phyloP scores from a whole-genome alignment of 2,797 vertebrate genomes.

The Triplophysa yarkandensis region DNA sequence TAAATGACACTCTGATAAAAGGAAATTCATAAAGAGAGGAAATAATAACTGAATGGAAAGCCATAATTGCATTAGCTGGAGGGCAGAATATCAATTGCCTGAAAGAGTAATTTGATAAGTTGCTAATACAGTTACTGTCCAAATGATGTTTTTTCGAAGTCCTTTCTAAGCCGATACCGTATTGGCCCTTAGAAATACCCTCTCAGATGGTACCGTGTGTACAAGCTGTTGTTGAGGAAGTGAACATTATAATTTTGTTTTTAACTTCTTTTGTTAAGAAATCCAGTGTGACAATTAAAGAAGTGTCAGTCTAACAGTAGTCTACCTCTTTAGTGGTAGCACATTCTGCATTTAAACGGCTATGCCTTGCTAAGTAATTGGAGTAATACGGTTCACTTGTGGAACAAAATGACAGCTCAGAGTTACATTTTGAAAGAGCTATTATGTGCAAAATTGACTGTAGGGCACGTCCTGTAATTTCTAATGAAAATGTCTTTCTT shows the following conservation, averaged over 20 bases:
- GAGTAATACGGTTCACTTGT: slow-evolving; percentile 3
- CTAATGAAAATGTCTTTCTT: slow-evolving; percentile 14
- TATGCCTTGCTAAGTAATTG: slow-evolving; percentile 19
- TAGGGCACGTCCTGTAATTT: slow-evolving; percentile 5
- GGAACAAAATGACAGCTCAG: slow-evolving; percentile 18
- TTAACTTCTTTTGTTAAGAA: background rate
- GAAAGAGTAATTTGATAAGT: slow-evolving; percentile 73
- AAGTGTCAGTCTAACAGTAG: background rate
- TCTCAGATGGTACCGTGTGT: background rate
- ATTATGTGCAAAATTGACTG: background rate
- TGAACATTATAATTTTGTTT: background rate
- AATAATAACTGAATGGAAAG: slow-evolving; percentile 64
- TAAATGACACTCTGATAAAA: slow-evolving; percentile 59
- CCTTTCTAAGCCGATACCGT: slow-evolving; percentile 52
- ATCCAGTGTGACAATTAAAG: background rate
- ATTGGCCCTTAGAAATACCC: slow-evolving; percentile 25
- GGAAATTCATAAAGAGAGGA: slow-evolving; percentile 59
- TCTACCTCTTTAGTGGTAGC: background rate
- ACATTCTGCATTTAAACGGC: background rate
- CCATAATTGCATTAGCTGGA: slow-evolving; percentile 74
- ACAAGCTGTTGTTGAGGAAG: background rate
- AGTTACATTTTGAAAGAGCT: slow-evolving; percentile 12
- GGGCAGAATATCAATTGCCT: slow-evolving; percentile 73
- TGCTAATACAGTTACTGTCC: slow-evolving; percentile 74
- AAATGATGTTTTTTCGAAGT: slow-evolving; percentile 63